Base-by-base conservation (phyloP, 1,140 invertebrate species). In the Plutomurus gul region DNA sequence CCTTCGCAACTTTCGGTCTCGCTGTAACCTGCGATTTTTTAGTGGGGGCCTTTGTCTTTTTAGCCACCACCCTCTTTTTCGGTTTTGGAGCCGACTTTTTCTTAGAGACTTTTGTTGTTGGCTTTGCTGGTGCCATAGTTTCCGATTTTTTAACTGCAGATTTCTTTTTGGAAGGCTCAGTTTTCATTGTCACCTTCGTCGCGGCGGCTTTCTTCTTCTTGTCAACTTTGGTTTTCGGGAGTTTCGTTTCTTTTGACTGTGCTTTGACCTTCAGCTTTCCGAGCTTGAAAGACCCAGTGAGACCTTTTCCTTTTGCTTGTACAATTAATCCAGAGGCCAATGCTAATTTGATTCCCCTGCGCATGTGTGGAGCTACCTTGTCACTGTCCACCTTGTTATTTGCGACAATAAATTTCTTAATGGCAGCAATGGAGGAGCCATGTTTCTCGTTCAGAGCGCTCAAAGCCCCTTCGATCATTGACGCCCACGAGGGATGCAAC, bases 371-470 rank as follows among this genome's bases (percentile, higher is more conserved):
- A 3, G 89, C 87, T 77, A 88, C 83, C 85, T 89, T 89, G 71
- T 90, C 89, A 13, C 87, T 86, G 85, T 90, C 89, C 25, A 90
- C 86, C 39, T 88, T 89, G 2, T 37, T 10, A 86, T 90, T 91
- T 88, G 88, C 4, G 88, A 86, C 43, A 87, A 91, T 88, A 85
- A 91, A 91, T 83, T 91, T 91, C 85, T 91, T 91, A 84, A 91
- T 91, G 13, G 90, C 90, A 79, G 89, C 88, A 49, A 90, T 85
- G 1, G 89, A 90, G 0, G 89, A 90, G 13, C 90, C 90, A 76
- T 88, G 88, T 72, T 89, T 87, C 81, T 91, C 90, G 79, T 91
- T 91, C 76, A 92, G 84, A 51, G 86, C 87, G 60, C 87, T 88
- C 79, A 92, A 91, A 11, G 91, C 90, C 72, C 85, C 87, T 76